These are phyloP conservation scores for Vireo altiloquus DNA, from an alignment of 2,113 vertebrate species.

Conservation along the genomic window DNA sequence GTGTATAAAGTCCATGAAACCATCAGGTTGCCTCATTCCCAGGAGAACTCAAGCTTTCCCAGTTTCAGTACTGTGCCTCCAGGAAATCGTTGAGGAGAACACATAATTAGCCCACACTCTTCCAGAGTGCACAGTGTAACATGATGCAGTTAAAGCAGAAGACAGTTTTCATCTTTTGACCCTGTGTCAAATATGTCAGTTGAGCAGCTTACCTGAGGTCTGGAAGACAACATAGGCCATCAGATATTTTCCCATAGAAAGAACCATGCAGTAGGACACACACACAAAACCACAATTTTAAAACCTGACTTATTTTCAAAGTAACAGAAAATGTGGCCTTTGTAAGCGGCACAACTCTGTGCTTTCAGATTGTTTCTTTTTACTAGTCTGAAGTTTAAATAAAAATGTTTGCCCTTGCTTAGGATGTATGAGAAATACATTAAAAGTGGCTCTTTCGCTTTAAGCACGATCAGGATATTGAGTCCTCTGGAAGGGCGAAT, in stretches of 20 bases:
- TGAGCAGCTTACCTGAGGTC: slow-evolving; percentile 24
- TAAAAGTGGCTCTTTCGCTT: neutral
- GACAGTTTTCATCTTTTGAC: slow-evolving; percentile 40
- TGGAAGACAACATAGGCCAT: neutral
- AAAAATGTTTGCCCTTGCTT: neutral
- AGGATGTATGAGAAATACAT: neutral
- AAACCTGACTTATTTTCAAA: neutral
- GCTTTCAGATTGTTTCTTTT: neutral
- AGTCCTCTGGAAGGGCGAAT: neutral
- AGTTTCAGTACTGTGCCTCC: neutral
- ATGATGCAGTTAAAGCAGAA: slow-evolving; percentile 45
- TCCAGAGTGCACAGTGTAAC: slow-evolving; percentile 26
- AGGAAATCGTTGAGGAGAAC: neutral
- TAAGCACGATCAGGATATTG: neutral
- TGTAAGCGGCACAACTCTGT: neutral
- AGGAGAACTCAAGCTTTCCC: neutral
- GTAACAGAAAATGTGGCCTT: neutral
- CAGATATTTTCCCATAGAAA: neutral
- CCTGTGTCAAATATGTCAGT: slow-evolving; percentile 15
- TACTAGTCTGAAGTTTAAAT: neutral
- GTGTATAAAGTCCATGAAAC: neutral
- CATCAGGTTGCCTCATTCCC: neutral
- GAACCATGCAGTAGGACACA: neutral
- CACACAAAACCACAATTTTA: neutral
- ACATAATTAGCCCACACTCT: slow-evolving; percentile 21